These are phyloP conservation scores for Trisateles emortualis DNA, from an alignment of 2,888 invertebrate genomes.

Conservation along the genomic window DNA sequence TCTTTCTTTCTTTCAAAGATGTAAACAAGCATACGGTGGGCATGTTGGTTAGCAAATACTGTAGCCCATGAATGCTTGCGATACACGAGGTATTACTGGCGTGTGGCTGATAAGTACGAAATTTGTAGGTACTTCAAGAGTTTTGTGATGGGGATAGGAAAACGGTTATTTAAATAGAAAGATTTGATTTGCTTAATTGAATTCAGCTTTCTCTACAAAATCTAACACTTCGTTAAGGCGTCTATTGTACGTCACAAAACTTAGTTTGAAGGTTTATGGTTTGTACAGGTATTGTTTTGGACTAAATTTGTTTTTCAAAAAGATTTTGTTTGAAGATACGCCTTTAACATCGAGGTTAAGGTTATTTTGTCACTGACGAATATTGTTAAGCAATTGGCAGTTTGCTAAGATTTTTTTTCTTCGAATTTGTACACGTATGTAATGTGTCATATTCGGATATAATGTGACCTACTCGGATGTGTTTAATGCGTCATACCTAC, in stretches of 20 bases:
- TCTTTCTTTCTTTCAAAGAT: no score
- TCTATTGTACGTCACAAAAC: conserved; percentile 1
- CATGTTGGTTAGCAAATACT: no score
- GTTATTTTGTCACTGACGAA: conserved; percentile 17
- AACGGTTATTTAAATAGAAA: no score
- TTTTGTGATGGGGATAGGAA: no score
- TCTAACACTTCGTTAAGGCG: neutral
- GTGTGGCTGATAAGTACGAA: no score
- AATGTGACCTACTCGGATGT: no score
- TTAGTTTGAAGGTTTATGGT: conserved; percentile 6
- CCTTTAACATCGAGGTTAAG: conserved; percentile 12
- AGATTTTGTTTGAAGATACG: conserved; percentile 9
- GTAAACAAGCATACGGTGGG: no score
- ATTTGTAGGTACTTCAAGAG: no score
- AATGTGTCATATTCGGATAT: conserved; percentile 24
- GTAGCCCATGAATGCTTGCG: no score
- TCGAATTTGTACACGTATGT: conserved; percentile 19
- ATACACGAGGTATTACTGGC: no score
- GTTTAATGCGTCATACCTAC: no score
- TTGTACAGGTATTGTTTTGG: neutral
- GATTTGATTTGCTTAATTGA: no score
- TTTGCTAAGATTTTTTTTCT: conserved; percentile 11
- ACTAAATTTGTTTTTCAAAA: conserved; percentile 1
- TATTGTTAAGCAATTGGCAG: neutral
- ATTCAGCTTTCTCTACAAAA: neutral